phyloP scores from a whole-genome alignment of 2,113 vertebrate species.

The Heteronetta atricapilla region DNA sequence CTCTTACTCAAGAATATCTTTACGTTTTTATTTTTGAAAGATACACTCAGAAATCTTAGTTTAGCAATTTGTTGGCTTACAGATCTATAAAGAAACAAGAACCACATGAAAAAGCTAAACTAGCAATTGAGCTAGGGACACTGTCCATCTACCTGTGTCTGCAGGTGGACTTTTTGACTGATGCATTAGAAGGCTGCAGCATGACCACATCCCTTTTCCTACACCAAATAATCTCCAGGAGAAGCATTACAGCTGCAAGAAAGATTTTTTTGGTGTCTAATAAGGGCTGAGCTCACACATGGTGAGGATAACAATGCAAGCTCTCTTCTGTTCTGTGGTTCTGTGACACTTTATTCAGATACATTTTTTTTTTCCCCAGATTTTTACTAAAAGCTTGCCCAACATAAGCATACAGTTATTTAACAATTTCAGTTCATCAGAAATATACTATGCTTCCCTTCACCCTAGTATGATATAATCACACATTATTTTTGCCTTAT shows the following conservation, averaged over 20 bases:
- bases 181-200: background rate
- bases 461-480: rapidly evolving
- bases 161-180: background rate
- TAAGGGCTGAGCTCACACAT: background rate
- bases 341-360: background rate
- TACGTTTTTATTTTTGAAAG: background rate
- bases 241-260: background rate
- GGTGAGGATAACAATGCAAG: background rate
- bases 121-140: background rate
- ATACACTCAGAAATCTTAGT: background rate
- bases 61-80: background rate
- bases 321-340: background rate
- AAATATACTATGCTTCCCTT: background rate
- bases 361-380: background rate
- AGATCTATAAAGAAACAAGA: background rate
- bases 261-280: background rate
- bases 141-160: background rate
- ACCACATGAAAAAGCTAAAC: background rate
- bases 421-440: background rate
- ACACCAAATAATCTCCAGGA: background rate
- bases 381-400: background rate
- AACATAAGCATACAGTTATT: background rate
- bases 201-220: background rate
- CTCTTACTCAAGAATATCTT: background rate
- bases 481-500: background rate